phyloP scores from a whole-genome alignment of 2,888 invertebrate species.

The Eupeodes luniger region DNA sequence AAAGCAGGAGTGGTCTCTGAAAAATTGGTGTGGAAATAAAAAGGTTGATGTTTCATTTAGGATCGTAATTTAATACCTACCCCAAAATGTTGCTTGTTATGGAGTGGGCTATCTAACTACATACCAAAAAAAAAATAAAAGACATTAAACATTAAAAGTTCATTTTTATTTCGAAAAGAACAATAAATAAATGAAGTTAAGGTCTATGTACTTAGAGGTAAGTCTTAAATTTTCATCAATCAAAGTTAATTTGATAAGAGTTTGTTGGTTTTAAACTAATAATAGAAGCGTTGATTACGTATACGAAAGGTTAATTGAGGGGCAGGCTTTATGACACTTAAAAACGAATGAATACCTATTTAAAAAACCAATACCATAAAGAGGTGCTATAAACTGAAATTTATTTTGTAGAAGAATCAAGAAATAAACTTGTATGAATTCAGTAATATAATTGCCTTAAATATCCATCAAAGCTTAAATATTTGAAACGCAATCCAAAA shows the following conservation, averaged over 20 bases:
- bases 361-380: no score
- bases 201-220: neutral
- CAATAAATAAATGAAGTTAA: neutral
- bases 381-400: no score
- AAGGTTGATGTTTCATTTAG: slow-evolving; percentile 40
- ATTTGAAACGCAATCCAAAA: no score
- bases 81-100: neutral
- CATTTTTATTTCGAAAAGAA: neutral
- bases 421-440: no score
- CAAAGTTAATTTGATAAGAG: neutral
- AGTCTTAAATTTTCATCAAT: slow-evolving; percentile 12
- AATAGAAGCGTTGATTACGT: neutral
- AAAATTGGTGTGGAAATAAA: slow-evolving; percentile 62
- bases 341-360: no score
- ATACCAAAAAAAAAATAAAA: neutral
- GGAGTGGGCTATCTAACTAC: neutral
- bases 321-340: no score
- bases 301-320: neutral
- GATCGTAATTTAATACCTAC: slow-evolving; percentile 29
- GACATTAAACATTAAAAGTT: slow-evolving; percentile 3
- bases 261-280: neutral
- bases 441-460: no score
- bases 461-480: no score
- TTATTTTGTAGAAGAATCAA: no score
- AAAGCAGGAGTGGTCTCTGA: slow-evolving; percentile 52